Evolutionary conservation across 92 coral and sea anemone species (phyloP).

Genomic region (Nematostella vectensis): DNA sequence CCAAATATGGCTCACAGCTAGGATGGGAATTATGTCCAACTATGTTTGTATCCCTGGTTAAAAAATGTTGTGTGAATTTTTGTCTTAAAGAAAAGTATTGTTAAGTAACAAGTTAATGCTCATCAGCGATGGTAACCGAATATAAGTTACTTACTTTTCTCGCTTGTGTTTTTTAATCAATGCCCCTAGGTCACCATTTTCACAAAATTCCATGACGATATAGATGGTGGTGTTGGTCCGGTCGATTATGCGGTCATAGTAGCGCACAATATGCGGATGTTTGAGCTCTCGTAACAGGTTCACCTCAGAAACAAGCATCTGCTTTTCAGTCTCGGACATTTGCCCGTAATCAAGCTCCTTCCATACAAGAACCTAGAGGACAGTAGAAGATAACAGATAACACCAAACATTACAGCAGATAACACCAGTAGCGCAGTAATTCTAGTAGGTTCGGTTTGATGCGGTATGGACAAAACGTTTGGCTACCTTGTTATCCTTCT

Average conservation of each 20-base stretch:
- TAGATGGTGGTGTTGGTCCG: slow-evolving; percentile 85
- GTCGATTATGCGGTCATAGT: slow-evolving; percentile 88
- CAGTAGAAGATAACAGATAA: neutral
- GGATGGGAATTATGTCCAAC: too few species aligned
- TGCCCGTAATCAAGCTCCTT: slow-evolving; percentile 94
- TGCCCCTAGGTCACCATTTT: slow-evolving; percentile 89
- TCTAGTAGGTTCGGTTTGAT: too few species aligned
- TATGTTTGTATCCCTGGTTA: too few species aligned
- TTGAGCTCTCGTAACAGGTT: slow-evolving; percentile 87
- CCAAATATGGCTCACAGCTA: too few species aligned
- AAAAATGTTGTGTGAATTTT: too few species aligned
- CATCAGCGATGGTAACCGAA: too few species aligned
- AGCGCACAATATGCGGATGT: slow-evolving; percentile 94
- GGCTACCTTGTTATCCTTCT: slow-evolving; percentile 90
- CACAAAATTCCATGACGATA: slow-evolving; percentile 94
- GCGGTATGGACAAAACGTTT: too few species aligned
- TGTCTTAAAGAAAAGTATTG: too few species aligned
- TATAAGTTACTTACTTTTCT: slow-evolving; percentile 66
- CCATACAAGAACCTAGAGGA: slow-evolving; percentile 79
- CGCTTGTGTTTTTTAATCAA: slow-evolving; percentile 72
- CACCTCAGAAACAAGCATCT: slow-evolving; percentile 97
- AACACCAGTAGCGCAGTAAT: too few species aligned
- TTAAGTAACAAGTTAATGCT: too few species aligned
- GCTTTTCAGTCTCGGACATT: slow-evolving; percentile 91
- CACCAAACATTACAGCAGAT: neutral